These are phyloP conservation scores for Psittacula cyanocephala DNA, from an alignment of 2,113 vertebrate genomes.

Conservation along the genomic window DNA sequence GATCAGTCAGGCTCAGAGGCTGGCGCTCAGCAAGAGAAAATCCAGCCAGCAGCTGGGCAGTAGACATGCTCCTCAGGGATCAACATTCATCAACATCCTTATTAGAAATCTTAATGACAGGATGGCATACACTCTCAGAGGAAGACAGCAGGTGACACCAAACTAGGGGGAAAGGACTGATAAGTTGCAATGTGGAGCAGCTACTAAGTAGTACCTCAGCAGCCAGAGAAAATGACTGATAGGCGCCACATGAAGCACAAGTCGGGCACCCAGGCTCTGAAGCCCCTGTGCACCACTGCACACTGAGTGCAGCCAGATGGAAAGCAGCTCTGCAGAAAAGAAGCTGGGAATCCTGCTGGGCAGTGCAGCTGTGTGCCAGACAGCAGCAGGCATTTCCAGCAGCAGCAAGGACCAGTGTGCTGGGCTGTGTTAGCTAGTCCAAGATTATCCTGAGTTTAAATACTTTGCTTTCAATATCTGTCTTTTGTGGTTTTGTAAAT, in stretches of 20 bases:
- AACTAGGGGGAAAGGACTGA: neutral
- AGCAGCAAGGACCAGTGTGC: neutral
- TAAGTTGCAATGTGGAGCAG: neutral
- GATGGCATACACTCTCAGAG: neutral
- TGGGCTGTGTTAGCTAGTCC: neutral
- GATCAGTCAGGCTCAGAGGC: neutral
- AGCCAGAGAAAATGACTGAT: neutral
- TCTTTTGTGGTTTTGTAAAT: neutral
- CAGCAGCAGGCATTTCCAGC: neutral
- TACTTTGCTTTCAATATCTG: neutral
- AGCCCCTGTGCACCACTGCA: neutral
- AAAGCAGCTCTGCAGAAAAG: neutral
- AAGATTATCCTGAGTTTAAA: neutral
- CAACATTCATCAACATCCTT: neutral
- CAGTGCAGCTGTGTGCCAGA: fast-evolving
- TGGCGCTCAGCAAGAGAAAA: neutral
- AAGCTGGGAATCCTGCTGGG: neutral
- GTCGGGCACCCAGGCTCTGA: neutral
- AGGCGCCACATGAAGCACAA: neutral
- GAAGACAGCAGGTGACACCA: neutral
- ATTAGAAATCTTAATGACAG: fast-evolving
- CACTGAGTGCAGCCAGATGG: neutral
- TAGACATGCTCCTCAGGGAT: fast-evolving
- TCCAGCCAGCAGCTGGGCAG: neutral
- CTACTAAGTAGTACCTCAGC: neutral